phyloP scores from a whole-genome alignment of 1,140 invertebrate genomes.

The Ooceraea biroi region DNA sequence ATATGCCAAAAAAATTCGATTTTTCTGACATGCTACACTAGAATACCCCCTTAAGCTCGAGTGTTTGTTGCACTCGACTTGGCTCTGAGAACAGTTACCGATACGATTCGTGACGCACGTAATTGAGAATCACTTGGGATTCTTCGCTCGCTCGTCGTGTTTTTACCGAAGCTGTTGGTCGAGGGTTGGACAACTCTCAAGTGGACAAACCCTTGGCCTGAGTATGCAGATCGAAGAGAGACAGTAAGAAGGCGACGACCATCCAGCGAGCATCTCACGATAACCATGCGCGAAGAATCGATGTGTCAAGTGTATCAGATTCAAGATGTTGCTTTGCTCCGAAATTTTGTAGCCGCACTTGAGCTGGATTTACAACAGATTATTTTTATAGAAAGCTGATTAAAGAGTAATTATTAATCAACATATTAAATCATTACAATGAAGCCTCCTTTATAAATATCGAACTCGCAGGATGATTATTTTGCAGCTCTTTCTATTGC shows the following conservation, averaged over 20 bases:
- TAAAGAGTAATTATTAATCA: not conserved
- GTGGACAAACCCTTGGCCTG: not conserved
- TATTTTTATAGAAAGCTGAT: not conserved
- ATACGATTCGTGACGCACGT: not conserved
- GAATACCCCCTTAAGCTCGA: too few relatives aligned
- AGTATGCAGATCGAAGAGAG: not conserved
- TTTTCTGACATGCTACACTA: too few relatives aligned
- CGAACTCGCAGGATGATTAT: not conserved
- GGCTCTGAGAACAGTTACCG: not conserved
- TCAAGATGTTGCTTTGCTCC: not conserved
- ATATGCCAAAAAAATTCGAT: too few relatives aligned
- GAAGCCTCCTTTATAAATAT: not conserved
- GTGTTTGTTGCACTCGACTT: not conserved
- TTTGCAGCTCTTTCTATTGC: not conserved
- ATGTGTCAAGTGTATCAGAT: not conserved
- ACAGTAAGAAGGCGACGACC: not conserved
- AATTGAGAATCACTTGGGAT: not conserved
- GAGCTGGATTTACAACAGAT: not conserved
- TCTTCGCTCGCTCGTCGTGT: not conserved
- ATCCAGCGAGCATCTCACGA: not conserved
- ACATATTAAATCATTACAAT: not conserved
- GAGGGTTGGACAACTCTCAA: not conserved
- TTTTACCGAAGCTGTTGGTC: not conserved
- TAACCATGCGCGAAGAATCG: not conserved
- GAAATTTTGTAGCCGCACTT: not conserved